Evolutionary conservation across 2,797 vertebrate genomes (phyloP), one percentile per base, ranked within the genome.

Genomic region (Spondyliosoma cantharus): DNA sequence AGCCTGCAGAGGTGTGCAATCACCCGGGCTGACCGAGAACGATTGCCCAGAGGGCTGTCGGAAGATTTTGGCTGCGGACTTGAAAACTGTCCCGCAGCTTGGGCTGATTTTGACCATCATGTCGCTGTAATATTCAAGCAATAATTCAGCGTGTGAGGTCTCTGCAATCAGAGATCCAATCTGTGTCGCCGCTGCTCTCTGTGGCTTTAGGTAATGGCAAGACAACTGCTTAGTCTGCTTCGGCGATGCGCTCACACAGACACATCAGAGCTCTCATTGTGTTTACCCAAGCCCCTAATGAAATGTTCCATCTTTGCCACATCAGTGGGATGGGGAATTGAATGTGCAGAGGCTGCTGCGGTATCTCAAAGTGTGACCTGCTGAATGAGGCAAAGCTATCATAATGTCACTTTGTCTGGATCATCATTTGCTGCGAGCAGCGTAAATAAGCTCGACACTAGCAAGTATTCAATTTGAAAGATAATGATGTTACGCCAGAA

Each of bases 231-330:
- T 60, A 53, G 80, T 80, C 71, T 76, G 62, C 81, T 82, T n/a
- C 42, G 76, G 56, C 65, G n/a, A 53, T 56, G 2, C 19, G 29
- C 76, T 74, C 71, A 14, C 72, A 74, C 78, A 76, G 77, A 84
- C 79, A 52, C 24, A 88, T 79, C 78, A 29, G 71, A 79, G 71
- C 71, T 25, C 64, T 70, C 63, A 81, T 74, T 86, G 82, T 88
- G 90, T 93, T 92, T 89, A 92, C 87, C 84, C 85, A 76, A 73
- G 82, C 71, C 78, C 59, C 74, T 90, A 88, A 93, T 93, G 87
- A 90, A 91, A 90, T 90, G 87, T 91, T 91, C 84, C 83, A 87
- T 91, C 90, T 86, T 70, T 68, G 81, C 81, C 74, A 82, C 87
- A 90, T 91, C 88, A 88, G 83, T 83, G 59, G 46, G 73, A 88